Percentiles rank a stretch among this genome's conserved stretches.
These are phyloP conservation scores for Aphelenchoides bicaudatus DNA, from an alignment of 2,888 invertebrate species.

Conservation along the genomic window DNA sequence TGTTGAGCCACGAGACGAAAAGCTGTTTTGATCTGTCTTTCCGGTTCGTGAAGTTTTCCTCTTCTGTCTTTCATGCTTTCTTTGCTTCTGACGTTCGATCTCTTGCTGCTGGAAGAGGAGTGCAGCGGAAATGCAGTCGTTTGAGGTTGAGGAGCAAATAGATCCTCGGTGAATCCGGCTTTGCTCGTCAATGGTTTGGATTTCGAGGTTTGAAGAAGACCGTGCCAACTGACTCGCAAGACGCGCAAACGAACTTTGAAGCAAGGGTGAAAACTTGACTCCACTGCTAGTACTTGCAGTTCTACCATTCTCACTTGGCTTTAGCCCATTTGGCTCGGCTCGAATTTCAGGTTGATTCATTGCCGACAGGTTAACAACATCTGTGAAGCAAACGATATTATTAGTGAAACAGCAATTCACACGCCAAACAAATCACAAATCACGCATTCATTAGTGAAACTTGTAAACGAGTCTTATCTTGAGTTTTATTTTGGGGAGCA, in stretches of 20 bases:
- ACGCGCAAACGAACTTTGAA: constrained; percentile 7
- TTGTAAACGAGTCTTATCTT: too few relatives aligned
- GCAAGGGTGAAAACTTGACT: constrained; percentile 11
- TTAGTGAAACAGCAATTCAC: too few relatives aligned
- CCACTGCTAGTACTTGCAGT: constrained; percentile 1
- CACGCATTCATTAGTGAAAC: too few relatives aligned
- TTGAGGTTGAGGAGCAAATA: constrained; percentile 15
- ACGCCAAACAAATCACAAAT: too few relatives aligned
- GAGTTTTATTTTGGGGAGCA: too few relatives aligned
- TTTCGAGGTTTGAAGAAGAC: constrained; percentile 11
- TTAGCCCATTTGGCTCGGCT: too few relatives aligned
- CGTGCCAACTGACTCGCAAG: constrained; percentile 16
- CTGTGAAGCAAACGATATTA: too few relatives aligned
- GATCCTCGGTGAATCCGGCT: constrained; percentile 14
- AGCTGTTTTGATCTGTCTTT: not conserved
- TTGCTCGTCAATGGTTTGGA: constrained; percentile 3
- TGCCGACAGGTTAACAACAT: too few relatives aligned
- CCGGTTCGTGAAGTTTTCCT: not conserved
- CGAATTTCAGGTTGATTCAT: too few relatives aligned
- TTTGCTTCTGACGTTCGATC: too few relatives aligned
- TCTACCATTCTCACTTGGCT: too few relatives aligned
- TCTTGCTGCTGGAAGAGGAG: not conserved
- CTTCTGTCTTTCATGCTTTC: not conserved
- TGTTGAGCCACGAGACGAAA: constrained; percentile 15
- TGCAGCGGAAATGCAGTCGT: constrained; percentile 9